Conservation (phyloP, 2,888 invertebrate genomes). For the Nemotelus nigrinus region DNA sequence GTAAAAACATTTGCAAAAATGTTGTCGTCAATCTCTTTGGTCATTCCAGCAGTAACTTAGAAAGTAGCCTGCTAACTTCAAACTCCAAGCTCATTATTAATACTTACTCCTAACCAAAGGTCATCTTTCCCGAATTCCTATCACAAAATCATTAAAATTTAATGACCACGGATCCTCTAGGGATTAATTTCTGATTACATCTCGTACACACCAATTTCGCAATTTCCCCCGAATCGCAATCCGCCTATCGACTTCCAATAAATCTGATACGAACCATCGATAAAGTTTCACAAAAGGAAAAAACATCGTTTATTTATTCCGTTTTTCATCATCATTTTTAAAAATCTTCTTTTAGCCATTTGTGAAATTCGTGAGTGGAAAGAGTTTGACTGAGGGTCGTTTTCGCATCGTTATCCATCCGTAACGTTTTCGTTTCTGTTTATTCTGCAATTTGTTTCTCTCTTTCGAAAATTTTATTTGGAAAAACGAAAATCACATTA, state of each 20-base stretch:
- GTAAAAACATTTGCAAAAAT: no score
- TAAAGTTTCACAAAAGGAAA: constrained; percentile 30
- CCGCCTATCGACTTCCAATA: constrained; percentile 22
- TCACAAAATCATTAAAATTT: no score
- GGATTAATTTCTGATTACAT: background rate
- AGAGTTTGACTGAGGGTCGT: background rate
- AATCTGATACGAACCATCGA: constrained; percentile 39
- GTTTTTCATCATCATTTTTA: constrained; percentile 39
- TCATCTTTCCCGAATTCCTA: no score
- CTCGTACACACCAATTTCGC: background rate
- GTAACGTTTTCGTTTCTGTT: constrained; percentile 34
- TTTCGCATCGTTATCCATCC: constrained; percentile 32
- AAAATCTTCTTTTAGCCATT: constrained; percentile 34
- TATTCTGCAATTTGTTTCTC: constrained; percentile 9
- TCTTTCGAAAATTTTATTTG: constrained; percentile 38
- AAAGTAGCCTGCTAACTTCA: no score
- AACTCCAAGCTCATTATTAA: no score
- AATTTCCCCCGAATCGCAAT: background rate
- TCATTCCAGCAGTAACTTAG: no score
- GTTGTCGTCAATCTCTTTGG: no score
- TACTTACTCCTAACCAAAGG: no score
- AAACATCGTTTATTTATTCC: constrained; percentile 43
- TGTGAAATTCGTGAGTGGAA: background rate
- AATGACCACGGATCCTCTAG: no score
- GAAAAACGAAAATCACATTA: constrained; percentile 46